These are phyloP conservation scores for Morone chrysops DNA, from an alignment of 2,113 vertebrate genomes.

Conservation along the genomic window DNA sequence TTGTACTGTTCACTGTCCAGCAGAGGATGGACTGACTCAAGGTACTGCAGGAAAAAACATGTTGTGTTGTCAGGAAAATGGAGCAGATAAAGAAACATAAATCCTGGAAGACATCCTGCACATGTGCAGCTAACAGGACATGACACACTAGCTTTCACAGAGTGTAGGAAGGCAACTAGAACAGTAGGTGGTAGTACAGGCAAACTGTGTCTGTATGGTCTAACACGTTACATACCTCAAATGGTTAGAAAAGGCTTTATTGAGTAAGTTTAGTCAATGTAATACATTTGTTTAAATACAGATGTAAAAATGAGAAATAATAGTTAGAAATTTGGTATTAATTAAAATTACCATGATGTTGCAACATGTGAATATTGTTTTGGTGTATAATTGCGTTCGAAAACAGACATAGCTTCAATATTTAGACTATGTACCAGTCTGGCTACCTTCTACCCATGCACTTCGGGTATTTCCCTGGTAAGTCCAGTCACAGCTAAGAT, in stretches of 20 bases:
- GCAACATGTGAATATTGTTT: neutral
- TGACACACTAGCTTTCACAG: neutral
- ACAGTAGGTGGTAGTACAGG: neutral
- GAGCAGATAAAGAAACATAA: constrained; percentile 7
- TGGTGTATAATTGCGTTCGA: neutral
- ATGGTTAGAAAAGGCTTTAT: neutral
- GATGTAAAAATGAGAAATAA: neutral
- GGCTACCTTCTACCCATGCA: too few species aligned
- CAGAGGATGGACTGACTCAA: constrained; percentile 91
- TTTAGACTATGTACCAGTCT: neutral
- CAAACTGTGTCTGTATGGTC: neutral
- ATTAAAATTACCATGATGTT: neutral
- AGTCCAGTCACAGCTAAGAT: too few species aligned
- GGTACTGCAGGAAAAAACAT: constrained; percentile 85
- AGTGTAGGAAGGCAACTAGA: neutral
- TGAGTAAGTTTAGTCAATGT: neutral
- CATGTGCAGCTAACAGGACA: neutral
- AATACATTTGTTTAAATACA: neutral
- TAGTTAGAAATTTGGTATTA: neutral
- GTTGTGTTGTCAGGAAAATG: constrained; percentile 2
- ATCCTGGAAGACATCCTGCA: neutral
- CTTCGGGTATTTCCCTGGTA: too few species aligned
- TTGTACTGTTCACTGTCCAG: constrained; percentile 85
- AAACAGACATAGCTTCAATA: neutral
- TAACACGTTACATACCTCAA: neutral